These are phyloP conservation scores for Hippolais icterina DNA, from an alignment of 2,113 vertebrate genomes.

Conservation along the genomic window DNA sequence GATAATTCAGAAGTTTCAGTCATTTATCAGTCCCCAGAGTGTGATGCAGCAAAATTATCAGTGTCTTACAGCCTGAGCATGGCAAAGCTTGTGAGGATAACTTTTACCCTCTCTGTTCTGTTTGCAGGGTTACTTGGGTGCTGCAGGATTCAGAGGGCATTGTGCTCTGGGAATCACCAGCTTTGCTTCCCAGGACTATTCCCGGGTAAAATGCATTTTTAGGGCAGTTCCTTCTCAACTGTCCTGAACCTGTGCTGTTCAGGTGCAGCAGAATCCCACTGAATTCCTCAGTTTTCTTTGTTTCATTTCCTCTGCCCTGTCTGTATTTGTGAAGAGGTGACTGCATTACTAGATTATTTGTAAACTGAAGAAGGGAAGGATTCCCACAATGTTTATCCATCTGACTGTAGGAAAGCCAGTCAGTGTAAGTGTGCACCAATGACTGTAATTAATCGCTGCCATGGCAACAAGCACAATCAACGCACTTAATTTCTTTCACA, in stretches of 20 bases:
- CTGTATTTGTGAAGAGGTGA: neutral
- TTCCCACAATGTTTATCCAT: neutral
- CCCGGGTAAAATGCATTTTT: neutral
- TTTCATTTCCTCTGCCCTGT: neutral
- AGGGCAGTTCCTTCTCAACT: neutral
- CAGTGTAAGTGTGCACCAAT: neutral
- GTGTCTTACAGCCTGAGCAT: neutral
- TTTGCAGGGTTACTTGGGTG: neutral
- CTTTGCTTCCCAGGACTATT: neutral
- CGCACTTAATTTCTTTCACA: neutral
- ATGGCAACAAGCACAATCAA: neutral
- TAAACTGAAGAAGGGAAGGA: neutral
- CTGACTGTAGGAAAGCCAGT: neutral
- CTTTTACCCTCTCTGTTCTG: neutral
- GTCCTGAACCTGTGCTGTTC: neutral
- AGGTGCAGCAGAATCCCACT: neutral
- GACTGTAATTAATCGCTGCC: neutral
- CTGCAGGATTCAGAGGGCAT: neutral
- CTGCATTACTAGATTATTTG: neutral
- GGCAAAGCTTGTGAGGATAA: neutral
- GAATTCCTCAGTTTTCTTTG: neutral
- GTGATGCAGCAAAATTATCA: neutral
- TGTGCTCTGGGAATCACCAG: neutral
- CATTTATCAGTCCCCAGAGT: neutral
- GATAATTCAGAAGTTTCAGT: neutral